Conservation (phyloP, 2,888 invertebrate genomes). For the Formica aserva region DNA sequence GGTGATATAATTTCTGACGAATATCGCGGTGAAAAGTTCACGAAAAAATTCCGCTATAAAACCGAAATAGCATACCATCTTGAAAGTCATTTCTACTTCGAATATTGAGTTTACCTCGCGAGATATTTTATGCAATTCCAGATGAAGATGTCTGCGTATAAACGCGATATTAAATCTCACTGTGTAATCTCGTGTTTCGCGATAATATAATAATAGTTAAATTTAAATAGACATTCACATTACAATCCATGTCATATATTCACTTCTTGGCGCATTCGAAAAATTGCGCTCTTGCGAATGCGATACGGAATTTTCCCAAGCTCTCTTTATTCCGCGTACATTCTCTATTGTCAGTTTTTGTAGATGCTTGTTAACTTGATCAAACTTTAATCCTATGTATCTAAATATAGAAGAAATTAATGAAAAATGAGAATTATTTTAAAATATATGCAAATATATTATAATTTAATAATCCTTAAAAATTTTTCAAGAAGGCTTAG, state of each 20-base stretch:
- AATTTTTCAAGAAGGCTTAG: not conserved
- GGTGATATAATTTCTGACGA: not conserved
- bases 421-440: not conserved
- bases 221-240: constrained; percentile 8
- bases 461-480: not conserved
- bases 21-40: not conserved
- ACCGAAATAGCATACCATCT: constrained; percentile 23
- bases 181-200: not conserved
- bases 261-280: not conserved
- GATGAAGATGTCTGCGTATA: constrained; percentile 28
- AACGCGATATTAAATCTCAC: not conserved
- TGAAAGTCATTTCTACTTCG: constrained; percentile 34
- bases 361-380: constrained; percentile 14
- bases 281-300: not conserved
- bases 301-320: not conserved
- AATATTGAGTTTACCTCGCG: constrained; percentile 5
- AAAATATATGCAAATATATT: not conserved
- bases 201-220: not conserved
- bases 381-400: constrained; percentile 28
- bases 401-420: not conserved
- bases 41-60: constrained; percentile 24
- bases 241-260: constrained; percentile 20
- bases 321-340: not conserved
- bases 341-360: not conserved
- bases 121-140: constrained; percentile 36